Conservation (phyloP, 2,113 vertebrate species). For the Choloepus hoffmanni region DNA sequence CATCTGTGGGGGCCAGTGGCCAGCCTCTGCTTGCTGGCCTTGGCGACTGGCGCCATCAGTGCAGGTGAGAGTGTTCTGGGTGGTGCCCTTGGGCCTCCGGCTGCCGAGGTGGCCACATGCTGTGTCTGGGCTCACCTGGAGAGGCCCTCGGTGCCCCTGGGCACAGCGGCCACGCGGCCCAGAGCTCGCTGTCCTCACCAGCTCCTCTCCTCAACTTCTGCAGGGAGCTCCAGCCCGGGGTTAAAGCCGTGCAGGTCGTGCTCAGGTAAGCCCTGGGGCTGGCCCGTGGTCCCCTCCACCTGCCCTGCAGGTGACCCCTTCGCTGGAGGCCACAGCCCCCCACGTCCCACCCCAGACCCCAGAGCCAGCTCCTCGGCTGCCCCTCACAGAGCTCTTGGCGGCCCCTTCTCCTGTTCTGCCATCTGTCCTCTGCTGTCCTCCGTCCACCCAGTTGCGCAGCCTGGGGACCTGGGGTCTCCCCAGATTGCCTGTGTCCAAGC, state of each 20-base stretch:
- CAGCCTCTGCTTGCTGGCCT: no score
- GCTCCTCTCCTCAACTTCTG: neutral
- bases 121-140: neutral
- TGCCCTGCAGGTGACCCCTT: fast-evolving
- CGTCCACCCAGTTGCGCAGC: neutral
- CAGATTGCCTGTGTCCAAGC: neutral
- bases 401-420: neutral
- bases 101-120: fast-evolving
- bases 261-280: constrained; percentile 90
- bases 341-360: no score
- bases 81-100: neutral
- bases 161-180: neutral
- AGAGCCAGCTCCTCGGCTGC: neutral
- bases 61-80: neutral
- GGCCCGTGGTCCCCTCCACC: neutral
- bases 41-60: no score
- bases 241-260: constrained; percentile 97
- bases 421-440: neutral
- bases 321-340: no score
- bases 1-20: no score
- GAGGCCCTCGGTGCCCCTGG: neutral
- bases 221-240: constrained; percentile 95
- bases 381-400: neutral
- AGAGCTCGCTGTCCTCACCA: neutral
- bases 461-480: neutral